A percentile compares a stretch with the other conserved stretches of the same genome.
These are phyloP conservation scores for Meloidogyne hapla DNA, from an alignment of 1,140 invertebrate species.

Conservation along the genomic window DNA sequence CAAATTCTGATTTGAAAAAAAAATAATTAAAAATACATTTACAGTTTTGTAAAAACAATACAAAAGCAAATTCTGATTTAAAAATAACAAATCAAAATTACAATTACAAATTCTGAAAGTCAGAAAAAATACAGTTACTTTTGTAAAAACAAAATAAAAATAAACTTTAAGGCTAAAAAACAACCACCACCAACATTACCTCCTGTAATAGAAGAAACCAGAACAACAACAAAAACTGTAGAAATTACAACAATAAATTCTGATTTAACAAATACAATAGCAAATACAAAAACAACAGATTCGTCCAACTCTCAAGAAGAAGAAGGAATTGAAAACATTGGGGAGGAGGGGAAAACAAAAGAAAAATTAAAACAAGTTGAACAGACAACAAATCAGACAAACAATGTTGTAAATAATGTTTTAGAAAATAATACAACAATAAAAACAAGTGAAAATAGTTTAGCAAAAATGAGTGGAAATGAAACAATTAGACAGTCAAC, in stretches of 20 bases:
- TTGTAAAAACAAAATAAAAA: neutral
- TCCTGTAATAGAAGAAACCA: neutral
- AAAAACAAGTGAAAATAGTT: neutral
- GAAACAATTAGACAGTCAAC: neutral
- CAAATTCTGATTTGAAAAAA: too few relatives aligned
- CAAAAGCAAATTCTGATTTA: too few relatives aligned
- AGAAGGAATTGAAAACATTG: slow-evolving; percentile 3
- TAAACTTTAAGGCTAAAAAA: neutral
- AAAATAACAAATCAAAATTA: too few relatives aligned
- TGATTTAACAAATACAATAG: neutral
- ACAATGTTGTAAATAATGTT: neutral
- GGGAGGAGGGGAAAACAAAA: slow-evolving; percentile 1
- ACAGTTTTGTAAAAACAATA: too few relatives aligned
- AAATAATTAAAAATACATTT: too few relatives aligned
- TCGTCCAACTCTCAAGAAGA: neutral
- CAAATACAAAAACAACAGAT: neutral
- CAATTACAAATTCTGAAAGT: too few relatives aligned
- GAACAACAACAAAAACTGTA: slow-evolving; percentile 1
- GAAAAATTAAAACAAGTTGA: neutral
- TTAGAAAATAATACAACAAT: neutral
- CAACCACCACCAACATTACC: neutral
- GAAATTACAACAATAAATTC: neutral
- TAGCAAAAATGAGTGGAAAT: neutral
- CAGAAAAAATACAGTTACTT: too few relatives aligned
- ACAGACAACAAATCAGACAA: neutral